Evolutionary conservation across 2,113 vertebrate species (phyloP), one percentile per base, ranked within the genome.

Genomic region (Apodemus sylvaticus): DNA sequence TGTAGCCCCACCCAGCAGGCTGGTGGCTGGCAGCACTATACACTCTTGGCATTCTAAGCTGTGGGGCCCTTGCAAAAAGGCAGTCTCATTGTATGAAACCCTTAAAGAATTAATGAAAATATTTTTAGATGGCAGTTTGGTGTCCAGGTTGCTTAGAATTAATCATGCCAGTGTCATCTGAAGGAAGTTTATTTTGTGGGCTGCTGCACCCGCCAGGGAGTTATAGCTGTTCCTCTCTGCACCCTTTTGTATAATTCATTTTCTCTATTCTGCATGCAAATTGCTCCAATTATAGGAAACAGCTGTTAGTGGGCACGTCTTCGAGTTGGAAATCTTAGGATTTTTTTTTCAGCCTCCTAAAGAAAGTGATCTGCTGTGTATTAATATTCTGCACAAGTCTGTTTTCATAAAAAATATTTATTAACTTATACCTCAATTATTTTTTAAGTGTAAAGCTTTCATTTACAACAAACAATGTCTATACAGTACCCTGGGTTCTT

Each of bases 261-360:
- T 95, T 94, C 95, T 94, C 90, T 91, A 85, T 97, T 96, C 91
- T 93, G 93, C 83, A 98, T 97, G 86, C 89, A 97, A 96, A 97
- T 93, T 96, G 91, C 60, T 97, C 91, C 90, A 95, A 97, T 97
- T 97, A 95, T 71, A 96, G 60, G 91, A 96, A 97, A 95, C 92
- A 95, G 94, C 82, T 96, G 94, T 94, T 94, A 89, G 58, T 91
- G 93, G 90, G 92, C 86, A 95, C 42, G 87, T 94, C 90, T 94
- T 95, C 90, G 3, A 73, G 71, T 48, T 95, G 77, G 90, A 66
- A 20, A 87, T 96, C 91, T 95, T 94, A 39, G 73, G 53, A 70
- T 90, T 73, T 95, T 81, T 97, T 95, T 85, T 76, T 24, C 91
- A 22, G 88, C 24, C 68, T 51, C 51, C 66, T 70, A 95, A 96